Percentiles rank a stretch among this genome's conserved stretches.
Evolutionary conservation across 1,140 invertebrate species (phyloP).

Genomic region (Orchestia grillus): DNA sequence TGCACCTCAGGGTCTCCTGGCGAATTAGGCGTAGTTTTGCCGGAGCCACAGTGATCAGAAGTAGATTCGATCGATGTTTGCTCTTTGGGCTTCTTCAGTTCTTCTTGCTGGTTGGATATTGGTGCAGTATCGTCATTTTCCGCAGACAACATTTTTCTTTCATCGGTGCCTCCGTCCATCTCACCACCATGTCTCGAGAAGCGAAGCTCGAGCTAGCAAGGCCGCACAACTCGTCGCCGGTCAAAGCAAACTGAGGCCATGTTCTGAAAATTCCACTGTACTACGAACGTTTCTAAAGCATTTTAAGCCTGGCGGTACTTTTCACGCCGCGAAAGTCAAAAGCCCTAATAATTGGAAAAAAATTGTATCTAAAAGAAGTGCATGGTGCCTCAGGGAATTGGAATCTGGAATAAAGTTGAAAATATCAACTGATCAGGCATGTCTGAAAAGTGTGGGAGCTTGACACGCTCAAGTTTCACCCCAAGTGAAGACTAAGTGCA

Average conservation of each 20-base stretch:
- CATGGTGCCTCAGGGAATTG: background rate
- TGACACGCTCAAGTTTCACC: too few species aligned
- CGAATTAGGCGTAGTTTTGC: background rate
- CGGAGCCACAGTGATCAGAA: background rate
- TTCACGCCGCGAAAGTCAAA: background rate
- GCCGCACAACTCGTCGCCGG: background rate
- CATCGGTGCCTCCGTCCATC: background rate
- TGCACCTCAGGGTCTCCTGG: background rate
- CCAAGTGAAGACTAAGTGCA: too few species aligned
- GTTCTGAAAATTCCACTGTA: background rate
- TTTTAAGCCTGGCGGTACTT: background rate
- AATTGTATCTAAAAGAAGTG: background rate
- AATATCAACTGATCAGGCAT: background rate
- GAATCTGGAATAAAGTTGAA: background rate
- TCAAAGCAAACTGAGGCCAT: background rate
- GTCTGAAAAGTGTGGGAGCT: too few species aligned
- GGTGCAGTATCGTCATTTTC: background rate
- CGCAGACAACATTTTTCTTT: background rate
- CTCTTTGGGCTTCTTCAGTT: background rate
- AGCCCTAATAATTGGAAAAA: background rate
- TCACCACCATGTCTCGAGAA: slow-evolving; percentile 11
- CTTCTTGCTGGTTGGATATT: background rate
- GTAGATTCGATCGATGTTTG: background rate
- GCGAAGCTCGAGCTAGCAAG: background rate
- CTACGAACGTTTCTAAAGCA: background rate